Evolutionary conservation across 2,113 vertebrate genomes (phyloP).

Genomic region (Craseonycteris thonglongyai): DNA sequence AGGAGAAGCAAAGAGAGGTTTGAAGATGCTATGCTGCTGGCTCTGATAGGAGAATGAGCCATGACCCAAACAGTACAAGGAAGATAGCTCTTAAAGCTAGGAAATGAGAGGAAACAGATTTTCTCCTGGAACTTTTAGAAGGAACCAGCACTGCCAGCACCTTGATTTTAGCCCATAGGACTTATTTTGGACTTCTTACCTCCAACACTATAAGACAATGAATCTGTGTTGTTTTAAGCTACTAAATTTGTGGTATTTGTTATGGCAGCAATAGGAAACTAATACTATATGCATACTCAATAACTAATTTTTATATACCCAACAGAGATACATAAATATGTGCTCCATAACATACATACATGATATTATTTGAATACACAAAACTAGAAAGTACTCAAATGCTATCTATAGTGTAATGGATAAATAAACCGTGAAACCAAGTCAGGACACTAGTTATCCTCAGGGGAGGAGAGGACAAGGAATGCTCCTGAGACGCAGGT

Average conservation of each 20-base stretch:
- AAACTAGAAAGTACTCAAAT: not conserved
- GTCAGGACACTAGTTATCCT: not conserved
- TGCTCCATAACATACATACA: not conserved
- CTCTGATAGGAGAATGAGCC: not conserved
- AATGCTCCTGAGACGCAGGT: not conserved
- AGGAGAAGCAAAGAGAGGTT: not conserved
- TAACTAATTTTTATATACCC: not conserved
- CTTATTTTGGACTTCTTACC: not conserved
- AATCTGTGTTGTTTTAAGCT: not conserved
- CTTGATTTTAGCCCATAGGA: not conserved
- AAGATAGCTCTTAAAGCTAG: not conserved
- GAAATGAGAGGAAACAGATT: not conserved
- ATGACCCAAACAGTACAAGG: not conserved
- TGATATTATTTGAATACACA: not conserved
- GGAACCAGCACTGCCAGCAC: not conserved
- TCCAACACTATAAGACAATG: not conserved
- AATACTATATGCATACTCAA: not conserved
- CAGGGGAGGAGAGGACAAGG: not conserved
- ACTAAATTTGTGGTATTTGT: not conserved
- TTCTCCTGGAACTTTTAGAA: not conserved
- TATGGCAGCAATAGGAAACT: not conserved
- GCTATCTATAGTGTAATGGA: not conserved
- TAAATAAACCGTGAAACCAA: not conserved
- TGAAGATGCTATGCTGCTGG: not conserved
- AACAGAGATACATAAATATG: not conserved